Base-by-base conservation (phyloP, 2,888 invertebrate genomes). In the Plagodis pulveraria region DNA sequence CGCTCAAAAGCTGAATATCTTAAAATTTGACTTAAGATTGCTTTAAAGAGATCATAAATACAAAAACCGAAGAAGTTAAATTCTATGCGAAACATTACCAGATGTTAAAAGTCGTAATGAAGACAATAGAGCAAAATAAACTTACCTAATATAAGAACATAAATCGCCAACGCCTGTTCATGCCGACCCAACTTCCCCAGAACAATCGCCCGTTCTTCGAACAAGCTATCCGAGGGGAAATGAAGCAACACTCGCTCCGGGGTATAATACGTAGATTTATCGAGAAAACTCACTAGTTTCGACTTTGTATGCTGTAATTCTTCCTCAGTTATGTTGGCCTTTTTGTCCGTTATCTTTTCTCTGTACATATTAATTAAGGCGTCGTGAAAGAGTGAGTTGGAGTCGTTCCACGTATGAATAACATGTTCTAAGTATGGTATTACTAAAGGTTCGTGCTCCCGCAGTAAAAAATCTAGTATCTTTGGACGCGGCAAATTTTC, bases 371-470 rank as follows among this genome's bases (percentile, higher is more conserved):
- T 96, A 5, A 98, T 95, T 50, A 99, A 90, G 4, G 96, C 96
- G 80, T 99, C 98, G 84, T 99, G 99, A 75, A 98, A 97, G 49
- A 96, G 81, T 0, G 97, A 94, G 78, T 96, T 97, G 0, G 94
- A 94, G 70, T 99, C 99, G 63, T 95, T 94, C 98, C 99, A 99
- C 4, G 95, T 94, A 65, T 96, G 94, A 35, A 99, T 97, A 0
- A 99, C 95, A 81, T 99, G 99, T 81, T 99, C 99, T 78, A 99
- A 89, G 83, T 99, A 99, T 0, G 97, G 97, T 74, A 99, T 97
- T 0, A 98, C 97, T 34, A 98, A 91, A 11, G 94, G 83, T 65
- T 96, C 96, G 77, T 97, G 97, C 66, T 95, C 96, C 71, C 96
- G 94, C n/a, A 97, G 91, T 11, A 99, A 89, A 83, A 97, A 99